phyloP scores from a whole-genome alignment of 2,888 invertebrate species.

The Tortrix viridana region DNA sequence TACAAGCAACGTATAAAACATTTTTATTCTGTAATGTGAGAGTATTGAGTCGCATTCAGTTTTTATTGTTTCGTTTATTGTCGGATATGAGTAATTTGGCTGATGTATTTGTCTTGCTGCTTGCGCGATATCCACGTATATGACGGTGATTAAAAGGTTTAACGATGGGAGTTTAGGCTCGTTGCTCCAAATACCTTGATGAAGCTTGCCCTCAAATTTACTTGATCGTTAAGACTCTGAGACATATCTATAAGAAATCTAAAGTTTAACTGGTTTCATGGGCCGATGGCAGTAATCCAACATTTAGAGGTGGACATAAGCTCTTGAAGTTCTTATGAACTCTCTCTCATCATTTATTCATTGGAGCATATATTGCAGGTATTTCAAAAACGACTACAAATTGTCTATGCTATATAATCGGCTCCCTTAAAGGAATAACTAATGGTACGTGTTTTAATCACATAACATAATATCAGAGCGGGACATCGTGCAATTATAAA shows the following conservation, averaged over 20 bases:
- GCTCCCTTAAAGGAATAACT: constrained; percentile 11
- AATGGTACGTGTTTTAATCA: constrained; percentile 32
- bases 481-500: constrained; percentile 58
- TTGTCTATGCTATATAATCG: constrained; percentile 13
- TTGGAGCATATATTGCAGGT: not conserved
- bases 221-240: too few species aligned
- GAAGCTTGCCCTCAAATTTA: too few species aligned
- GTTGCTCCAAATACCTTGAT: not conserved
- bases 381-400: constrained; percentile 5
- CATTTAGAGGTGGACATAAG: too few species aligned
- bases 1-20: constrained; percentile 22
- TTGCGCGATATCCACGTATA: constrained; percentile 1
- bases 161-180: not conserved
- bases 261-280: too few species aligned
- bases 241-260: too few species aligned
- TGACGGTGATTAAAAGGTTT: constrained; percentile 6
- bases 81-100: constrained; percentile 8
- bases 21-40: constrained; percentile 9
- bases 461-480: constrained; percentile 50
- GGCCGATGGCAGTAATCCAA: too few species aligned
- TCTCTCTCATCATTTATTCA: too few species aligned
- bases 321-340: too few species aligned
- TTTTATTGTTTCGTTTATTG: constrained; percentile 8
- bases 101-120: constrained; percentile 4
- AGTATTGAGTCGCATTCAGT: not conserved